Evolutionary conservation across 2,113 vertebrate species (phyloP).

Genomic region (Apaloderma vittatum): DNA sequence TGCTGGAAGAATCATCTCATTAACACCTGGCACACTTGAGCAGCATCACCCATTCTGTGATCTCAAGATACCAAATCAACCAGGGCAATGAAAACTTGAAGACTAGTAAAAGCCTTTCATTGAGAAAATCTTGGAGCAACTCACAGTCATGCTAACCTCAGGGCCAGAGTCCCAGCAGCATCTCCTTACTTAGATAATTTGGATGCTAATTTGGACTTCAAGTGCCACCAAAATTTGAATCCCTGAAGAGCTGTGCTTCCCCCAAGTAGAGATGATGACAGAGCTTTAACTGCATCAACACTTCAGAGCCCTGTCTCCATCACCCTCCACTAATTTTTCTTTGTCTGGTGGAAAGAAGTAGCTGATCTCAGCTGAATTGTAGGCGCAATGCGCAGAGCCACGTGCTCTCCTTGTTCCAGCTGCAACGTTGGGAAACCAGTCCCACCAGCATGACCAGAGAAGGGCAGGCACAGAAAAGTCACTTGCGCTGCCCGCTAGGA

Average conservation of each 20-base stretch:
- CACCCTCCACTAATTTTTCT: not conserved
- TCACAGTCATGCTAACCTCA: not conserved
- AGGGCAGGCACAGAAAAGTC: not conserved
- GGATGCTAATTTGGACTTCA: slow-evolving; percentile 9
- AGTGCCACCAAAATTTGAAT: not conserved
- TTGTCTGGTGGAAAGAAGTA: not conserved
- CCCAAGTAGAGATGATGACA: not conserved
- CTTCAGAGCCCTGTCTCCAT: not conserved
- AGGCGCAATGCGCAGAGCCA: not conserved
- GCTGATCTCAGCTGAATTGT: not conserved
- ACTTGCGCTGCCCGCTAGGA: not conserved
- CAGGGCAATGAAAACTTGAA: not conserved
- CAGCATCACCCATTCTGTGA: no score
- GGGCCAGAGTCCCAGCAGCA: fast-evolving
- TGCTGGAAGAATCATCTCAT: not conserved
- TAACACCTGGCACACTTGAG: not conserved
- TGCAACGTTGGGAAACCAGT: not conserved
- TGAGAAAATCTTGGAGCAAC: not conserved
- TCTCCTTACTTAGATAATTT: not conserved
- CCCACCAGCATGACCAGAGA: not conserved
- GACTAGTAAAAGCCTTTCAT: not conserved
- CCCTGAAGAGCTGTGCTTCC: not conserved
- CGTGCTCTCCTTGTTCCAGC: not conserved
- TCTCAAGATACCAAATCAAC: not conserved
- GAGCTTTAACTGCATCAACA: not conserved